Conservation (phyloP, 2,113 vertebrate genomes). For the Hemiprocne comata region DNA sequence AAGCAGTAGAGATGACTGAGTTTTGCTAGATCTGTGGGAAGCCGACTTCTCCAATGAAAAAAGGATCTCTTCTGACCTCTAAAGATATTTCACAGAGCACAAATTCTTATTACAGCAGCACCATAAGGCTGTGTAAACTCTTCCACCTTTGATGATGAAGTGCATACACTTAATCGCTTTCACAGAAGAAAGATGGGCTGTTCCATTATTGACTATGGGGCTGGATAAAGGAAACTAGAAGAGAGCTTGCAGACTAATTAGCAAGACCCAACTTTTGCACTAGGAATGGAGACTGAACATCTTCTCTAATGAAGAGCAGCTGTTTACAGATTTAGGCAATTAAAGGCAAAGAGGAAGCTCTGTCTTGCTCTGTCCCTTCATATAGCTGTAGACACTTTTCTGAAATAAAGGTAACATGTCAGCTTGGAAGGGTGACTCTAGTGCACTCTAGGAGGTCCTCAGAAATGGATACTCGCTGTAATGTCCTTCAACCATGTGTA, state of each 20-base stretch:
- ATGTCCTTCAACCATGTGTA: not conserved
- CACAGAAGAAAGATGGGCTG: not conserved
- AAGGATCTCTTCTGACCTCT: not conserved
- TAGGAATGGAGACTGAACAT: not conserved
- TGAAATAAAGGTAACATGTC: not conserved
- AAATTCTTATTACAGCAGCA: not conserved
- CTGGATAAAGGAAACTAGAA: not conserved
- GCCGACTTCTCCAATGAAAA: not conserved
- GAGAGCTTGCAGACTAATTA: not conserved
- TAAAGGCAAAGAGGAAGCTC: not conserved
- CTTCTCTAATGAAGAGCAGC: not conserved
- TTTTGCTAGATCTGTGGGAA: not conserved
- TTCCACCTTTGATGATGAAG: not conserved
- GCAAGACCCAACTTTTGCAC: not conserved
- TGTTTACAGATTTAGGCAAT: not conserved
- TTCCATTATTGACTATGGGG: not conserved
- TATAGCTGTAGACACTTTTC: not conserved
- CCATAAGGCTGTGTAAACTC: not conserved
- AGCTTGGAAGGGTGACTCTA: not conserved
- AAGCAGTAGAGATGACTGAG: not conserved
- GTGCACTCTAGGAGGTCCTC: not conserved
- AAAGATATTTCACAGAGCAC: not conserved
- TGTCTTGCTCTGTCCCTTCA: not conserved
- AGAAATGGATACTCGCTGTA: not conserved
- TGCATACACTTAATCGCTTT: not conserved